Percentiles rank a stretch among this genome's conserved stretches.
Evolutionary conservation across 2,113 vertebrate species (phyloP).

Genomic region (Pterophyllum scalare): DNA sequence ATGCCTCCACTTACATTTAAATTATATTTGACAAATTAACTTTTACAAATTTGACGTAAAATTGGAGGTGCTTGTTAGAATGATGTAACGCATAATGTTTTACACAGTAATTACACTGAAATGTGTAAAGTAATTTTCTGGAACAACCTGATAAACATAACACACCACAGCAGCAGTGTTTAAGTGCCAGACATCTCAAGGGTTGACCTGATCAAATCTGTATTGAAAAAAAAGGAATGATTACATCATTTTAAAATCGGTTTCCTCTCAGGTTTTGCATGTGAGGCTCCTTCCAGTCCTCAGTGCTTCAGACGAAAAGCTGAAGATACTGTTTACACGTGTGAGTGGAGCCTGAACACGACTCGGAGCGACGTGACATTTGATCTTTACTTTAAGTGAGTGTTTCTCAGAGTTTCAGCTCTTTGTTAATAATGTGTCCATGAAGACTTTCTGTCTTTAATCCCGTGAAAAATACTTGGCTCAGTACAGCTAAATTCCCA

Average conservation of each 20-base stretch:
- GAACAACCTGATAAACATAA: neutral
- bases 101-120: neutral
- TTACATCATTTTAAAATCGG: neutral
- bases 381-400: conserved; percentile 67
- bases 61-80: neutral
- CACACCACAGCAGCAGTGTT: neutral
- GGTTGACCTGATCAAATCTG: neutral
- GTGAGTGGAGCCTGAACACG: conserved; percentile 69
- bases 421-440: neutral
- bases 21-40: neutral
- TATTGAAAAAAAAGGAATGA: neutral
- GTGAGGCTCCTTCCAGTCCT: conserved; percentile 57
- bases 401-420: conserved; percentile 1
- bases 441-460: neutral
- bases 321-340: conserved; percentile 37
- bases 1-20: neutral
- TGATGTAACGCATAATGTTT: neutral
- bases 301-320: conserved; percentile 70
- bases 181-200: neutral
- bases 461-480: neutral
- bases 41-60: neutral
- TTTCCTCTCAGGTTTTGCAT: conserved; percentile 49
- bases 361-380: conserved; percentile 34
- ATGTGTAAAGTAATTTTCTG: neutral
- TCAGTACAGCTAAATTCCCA: neutral